Evolutionary conservation across 1,140 invertebrate species (phyloP), one percentile per base, ranked within the genome.

Genomic region (Calliphora vicina): DNA sequence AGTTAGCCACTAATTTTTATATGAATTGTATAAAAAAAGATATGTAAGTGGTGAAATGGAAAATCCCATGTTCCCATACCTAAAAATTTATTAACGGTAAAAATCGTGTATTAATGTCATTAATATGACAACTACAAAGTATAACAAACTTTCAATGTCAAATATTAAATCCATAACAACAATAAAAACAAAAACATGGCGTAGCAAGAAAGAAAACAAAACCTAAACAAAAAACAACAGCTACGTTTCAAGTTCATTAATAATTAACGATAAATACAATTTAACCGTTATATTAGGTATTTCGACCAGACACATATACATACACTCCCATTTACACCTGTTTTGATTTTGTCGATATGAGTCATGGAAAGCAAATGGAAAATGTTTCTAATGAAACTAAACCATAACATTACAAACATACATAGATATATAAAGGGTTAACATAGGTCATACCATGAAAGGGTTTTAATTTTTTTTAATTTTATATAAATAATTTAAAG

Each of bases 31-130:
- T n/a, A n/a, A n/a, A n/a, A n/a, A n/a, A n/a, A n/a, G n/a, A n/a
- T n/a, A n/a, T n/a, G n/a, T n/a, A n/a, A n/a, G 35, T 35, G 35
- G 35, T 10, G 81, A 81, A 84, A 85, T n/a, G 9, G 26, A 80
- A 29, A n/a, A 67, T 17, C 50, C 50, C 15, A 57, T 57, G 6
- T 57, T 6, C 6, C 15, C 15, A 15, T 26, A 67, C 1, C 3
- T 57, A 26, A 3, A 3, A n/a, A 81, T 27, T 61, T 26, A 57
- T 29, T 50, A 13, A 81, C 50, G 15, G 1, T 57, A n/a, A 57
- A 57, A 57, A n/a, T n/a, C 50, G 50, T 57, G 50, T 57, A 15
- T 57, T 57, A 57, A 57, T 57, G 20, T 42, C 42, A 23, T 23
- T 42, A 45, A 27, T 23, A 42, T 27, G 29, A 0, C 15, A 29